Base-by-base conservation (phyloP, 2,113 vertebrate species). In the Nesoenas mayeri region DNA sequence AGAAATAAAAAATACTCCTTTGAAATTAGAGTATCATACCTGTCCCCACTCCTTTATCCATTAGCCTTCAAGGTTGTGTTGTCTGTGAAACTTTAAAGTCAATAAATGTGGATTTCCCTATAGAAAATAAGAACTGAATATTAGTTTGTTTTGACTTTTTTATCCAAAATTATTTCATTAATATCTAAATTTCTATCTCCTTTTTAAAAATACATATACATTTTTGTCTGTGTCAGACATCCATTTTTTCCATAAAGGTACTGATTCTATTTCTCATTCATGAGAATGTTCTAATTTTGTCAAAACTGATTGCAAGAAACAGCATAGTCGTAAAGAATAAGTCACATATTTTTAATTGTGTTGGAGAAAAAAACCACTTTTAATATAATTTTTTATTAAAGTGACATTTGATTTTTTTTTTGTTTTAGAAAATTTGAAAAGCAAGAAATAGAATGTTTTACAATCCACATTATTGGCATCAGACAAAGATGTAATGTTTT, bases 161-260 rank as follows among this genome's bases (percentile, higher is more conserved):
- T n/a, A 50, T 34, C 1, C 40, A 50, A 51, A 88, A 69, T 9
- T 32, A 11, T 89, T 28, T 64, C 78, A n/a, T 26, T 38, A n/a
- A 2, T 78, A 57, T 88, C 72, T 85, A 93, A 58, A 94, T 89
- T 82, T 78, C 9, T 85, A 48, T 65, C 85, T 93, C 48, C 51
- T 91, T 93, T 61, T 70, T 28, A 74, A 70, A 36, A 32, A 67
- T 26, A 29, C 16, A 47, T 47, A 47, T 19, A 47, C 17, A 19
- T 47, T 47, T 47, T 74, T 67, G n/a, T 60, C 16, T 62, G 15
- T 25, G 3, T 32, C 28, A 60, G 64, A 4, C 14, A 66, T 36
- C 5, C 2, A 11, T 70, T 91, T 83, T 83, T 67, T 87, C 17
- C 16, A 56, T 28, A 91, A 87, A 29, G 22, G 3, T 66, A 56